These are phyloP conservation scores for Shinisaurus crocodilurus DNA, from an alignment of 2,113 vertebrate genomes.

Conservation along the genomic window DNA sequence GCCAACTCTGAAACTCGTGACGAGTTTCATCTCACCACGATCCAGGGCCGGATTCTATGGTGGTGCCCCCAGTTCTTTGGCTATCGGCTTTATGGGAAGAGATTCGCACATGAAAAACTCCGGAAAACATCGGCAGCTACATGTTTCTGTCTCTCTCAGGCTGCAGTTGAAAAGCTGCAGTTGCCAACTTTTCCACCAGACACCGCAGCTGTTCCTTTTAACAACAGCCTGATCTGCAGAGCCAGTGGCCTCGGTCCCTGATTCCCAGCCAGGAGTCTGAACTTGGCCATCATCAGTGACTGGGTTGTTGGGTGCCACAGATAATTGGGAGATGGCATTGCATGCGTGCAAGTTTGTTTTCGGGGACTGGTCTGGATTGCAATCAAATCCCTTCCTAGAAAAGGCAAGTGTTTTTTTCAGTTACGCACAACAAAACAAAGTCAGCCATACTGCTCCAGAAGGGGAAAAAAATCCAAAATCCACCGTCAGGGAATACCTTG, in stretches of 20 bases:
- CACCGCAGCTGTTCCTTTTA: background rate
- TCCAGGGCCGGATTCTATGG: no score
- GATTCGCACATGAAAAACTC: background rate
- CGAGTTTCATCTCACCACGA: background rate
- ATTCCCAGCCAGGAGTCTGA: background rate
- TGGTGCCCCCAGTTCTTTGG: background rate
- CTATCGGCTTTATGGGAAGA: background rate
- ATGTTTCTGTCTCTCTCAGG: background rate
- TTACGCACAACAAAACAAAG: no score
- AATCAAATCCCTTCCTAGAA: background rate
- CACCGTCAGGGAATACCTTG: no score
- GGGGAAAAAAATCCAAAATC: no score
- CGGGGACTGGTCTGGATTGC: background rate
- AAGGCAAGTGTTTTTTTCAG: no score
- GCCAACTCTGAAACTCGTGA: background rate
- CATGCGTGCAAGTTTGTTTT: background rate
- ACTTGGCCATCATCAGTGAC: background rate
- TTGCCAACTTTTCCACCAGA: background rate
- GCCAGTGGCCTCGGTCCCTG: background rate
- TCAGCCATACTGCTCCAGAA: no score
- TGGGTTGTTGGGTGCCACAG: background rate
- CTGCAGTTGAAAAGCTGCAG: background rate
- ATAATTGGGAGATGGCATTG: no score
- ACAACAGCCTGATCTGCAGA: background rate
- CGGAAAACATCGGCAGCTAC: background rate